Percentiles rank a stretch among this genome's conserved stretches.
These are phyloP conservation scores for Omphaloscelis lunosa DNA, from an alignment of 2,888 invertebrate species.

Conservation along the genomic window DNA sequence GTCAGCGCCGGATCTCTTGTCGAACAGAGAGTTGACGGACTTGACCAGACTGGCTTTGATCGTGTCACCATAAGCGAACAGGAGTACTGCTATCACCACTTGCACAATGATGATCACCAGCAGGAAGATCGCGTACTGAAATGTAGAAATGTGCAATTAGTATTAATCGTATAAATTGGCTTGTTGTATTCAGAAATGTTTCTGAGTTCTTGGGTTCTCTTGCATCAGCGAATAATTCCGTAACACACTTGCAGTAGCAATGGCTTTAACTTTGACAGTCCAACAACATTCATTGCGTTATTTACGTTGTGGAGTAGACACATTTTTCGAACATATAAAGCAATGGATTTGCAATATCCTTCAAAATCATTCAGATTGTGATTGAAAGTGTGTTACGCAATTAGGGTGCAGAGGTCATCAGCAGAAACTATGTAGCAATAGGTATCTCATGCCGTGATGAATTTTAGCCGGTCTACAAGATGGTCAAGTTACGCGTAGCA, in stretches of 20 bases:
- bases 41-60: conserved; percentile 87
- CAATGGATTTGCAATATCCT: too few relatives aligned
- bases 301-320: too few relatives aligned
- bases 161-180: background rate
- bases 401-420: background rate
- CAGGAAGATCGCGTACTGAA: conserved; percentile 94
- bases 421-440: background rate
- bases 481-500: background rate
- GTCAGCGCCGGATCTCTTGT: conserved; percentile 69
- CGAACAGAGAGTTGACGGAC: conserved; percentile 76
- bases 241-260: too few relatives aligned
- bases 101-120: conserved; percentile 93
- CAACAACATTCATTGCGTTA: too few relatives aligned
- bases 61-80: conserved; percentile 92
- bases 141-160: conserved; percentile 60
- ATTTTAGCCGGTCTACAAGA: background rate
- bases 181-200: background rate
- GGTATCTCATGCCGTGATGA: background rate
- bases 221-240: too few relatives aligned
- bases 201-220: background rate
- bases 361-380: too few relatives aligned
- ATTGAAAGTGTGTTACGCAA: too few relatives aligned
- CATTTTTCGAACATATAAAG: too few relatives aligned
- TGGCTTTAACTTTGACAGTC: too few relatives aligned
- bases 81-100: conserved; percentile 92